Evolutionary conservation across 2,113 vertebrate species (phyloP), one percentile per base, ranked within the genome.

Genomic region (Fulmarus glacialis): DNA sequence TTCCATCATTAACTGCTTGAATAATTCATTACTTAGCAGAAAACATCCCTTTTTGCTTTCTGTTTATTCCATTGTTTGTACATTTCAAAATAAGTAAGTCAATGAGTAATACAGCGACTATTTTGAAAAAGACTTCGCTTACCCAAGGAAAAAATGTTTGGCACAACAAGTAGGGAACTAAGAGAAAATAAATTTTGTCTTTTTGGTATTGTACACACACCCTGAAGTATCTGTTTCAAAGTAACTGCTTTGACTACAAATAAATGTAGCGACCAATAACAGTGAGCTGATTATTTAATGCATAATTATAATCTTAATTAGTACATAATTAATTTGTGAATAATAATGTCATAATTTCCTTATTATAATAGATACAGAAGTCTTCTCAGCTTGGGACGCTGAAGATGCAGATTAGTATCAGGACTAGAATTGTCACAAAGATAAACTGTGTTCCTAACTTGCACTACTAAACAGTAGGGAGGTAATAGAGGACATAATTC

Each of bases 1-100:
- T 97, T 94, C 70, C 64, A 32, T 82, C 89, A 85, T 95, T 89
- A 92, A 70, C 91, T 62, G 60, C 73, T 91, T 96, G 96, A 97
- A 97, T 97, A 93, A 97, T 97, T 97, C 83, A 97, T 96, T 91
- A 94, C 71, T 97, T 96, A 73, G 56, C 58, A 89, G 64, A 96
- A 96, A 95, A 93, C 42, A 62, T 75, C 66, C 81, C 34, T 87
- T 87, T 96, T 94, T 86, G 40, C 64, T 96, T 73, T 97, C 68
- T 79, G 53, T 87, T 96, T 95, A 43, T 94, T 82, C 34, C 48
- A 79, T 82, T 85, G 48, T 72, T 92, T 60, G 29, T 66, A 75
- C 29, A 32, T 77, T 92, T 91, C 34, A 94, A 82, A 93, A 87
- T 92, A 96, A 95, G 60, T 79, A 93, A 82, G 24, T 66, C 81